Evolutionary conservation across 2,113 vertebrate genomes (phyloP).

Genomic region (Ptychochromis oligacanthus): DNA sequence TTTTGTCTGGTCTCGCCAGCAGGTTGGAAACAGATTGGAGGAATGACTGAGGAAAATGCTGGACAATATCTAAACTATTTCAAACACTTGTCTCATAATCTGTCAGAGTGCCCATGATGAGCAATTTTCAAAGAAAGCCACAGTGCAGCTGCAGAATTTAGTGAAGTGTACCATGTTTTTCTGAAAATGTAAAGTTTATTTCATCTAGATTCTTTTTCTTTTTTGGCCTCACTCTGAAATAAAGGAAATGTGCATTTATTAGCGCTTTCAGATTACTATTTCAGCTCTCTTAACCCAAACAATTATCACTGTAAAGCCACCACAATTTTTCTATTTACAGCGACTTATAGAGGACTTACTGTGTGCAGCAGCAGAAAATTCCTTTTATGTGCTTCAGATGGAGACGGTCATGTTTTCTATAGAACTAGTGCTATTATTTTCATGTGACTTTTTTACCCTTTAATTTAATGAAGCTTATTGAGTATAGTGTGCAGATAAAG

Average conservation of each 20-base stretch:
- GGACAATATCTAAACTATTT: conserved; percentile 42
- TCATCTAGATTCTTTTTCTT: accelerated
- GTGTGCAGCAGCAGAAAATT: conserved; percentile 5
- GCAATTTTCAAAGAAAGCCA: background rate
- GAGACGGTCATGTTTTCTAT: background rate
- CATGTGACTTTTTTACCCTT: background rate
- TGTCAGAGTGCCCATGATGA: conserved; percentile 17
- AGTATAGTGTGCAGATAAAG: background rate
- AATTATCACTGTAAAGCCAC: background rate
- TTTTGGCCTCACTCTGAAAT: background rate
- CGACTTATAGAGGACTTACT: background rate
- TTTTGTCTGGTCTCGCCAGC: conserved; percentile 43
- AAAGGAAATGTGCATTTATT: background rate
- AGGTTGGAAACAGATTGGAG: conserved; percentile 56
- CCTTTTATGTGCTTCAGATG: background rate
- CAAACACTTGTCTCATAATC: conserved; percentile 58
- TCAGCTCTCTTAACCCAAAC: background rate
- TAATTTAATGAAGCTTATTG: conserved; percentile 7
- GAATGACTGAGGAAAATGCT: conserved; percentile 11
- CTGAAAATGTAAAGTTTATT: background rate
- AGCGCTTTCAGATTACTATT: background rate
- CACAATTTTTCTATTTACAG: background rate
- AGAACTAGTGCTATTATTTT: background rate
- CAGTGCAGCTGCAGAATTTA: conserved; percentile 11
- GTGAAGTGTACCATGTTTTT: background rate